Base-by-base conservation (phyloP, 2,888 invertebrate genomes). In the Heteromyza rotundicornis region DNA sequence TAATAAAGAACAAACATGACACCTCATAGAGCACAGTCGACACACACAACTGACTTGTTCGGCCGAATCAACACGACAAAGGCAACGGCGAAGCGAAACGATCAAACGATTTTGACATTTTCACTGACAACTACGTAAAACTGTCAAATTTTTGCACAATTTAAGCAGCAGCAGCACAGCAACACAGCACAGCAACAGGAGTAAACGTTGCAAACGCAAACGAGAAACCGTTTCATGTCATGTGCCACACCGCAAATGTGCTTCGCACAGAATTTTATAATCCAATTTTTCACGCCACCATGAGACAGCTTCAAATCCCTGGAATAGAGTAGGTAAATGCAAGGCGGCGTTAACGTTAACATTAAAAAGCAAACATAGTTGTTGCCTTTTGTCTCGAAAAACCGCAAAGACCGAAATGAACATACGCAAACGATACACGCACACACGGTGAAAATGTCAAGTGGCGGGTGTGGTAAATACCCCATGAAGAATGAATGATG, bases 281-380 rank as follows among this genome's bases (percentile, higher is more conserved):
- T 70, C 71, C 69, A 70, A 71, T 71, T 71, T 67, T 71, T 69
- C 63, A 71, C 67, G 70, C 68, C 66, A 59, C 64, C 67, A 64
- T 65, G 55, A 52, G 40, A n/a, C n/a, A n/a, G n/a, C 54, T 47
- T 54, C 54, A 60, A 60, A 32, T 49, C 20, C 12, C 2, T 20
- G 19, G 20, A 22, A 55, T n/a, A n/a, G n/a, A n/a, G n/a, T n/a
- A n/a, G n/a, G n/a, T n/a, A n/a, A n/a, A n/a, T n/a, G n/a, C n/a
- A n/a, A n/a, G n/a, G n/a, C n/a, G n/a, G n/a, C n/a, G n/a, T n/a
- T n/a, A n/a, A n/a, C n/a, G n/a, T n/a, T 49, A 44, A 50, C 54
- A 60, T 60, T 60, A 54, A 49, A 60, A n/a, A n/a, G n/a, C n/a
- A n/a, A n/a, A n/a, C n/a, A n/a, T n/a, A n/a, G n/a, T n/a, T n/a